These are phyloP conservation scores for Myiotriccus ornatus DNA, from an alignment of 2,797 vertebrate genomes.

Conservation along the genomic window DNA sequence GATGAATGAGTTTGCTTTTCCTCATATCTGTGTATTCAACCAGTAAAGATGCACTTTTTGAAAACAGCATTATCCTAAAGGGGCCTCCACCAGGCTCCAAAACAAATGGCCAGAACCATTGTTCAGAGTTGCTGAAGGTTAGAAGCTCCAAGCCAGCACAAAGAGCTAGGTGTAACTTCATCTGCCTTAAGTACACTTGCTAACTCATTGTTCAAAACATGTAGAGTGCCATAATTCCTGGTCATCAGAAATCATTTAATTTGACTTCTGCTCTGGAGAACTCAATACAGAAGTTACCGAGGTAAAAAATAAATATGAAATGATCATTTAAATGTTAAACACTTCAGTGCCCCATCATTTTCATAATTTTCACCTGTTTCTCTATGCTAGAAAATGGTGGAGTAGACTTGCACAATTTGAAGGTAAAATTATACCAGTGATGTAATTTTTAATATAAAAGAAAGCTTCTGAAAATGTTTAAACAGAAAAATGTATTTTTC, in stretches of 20 bases:
- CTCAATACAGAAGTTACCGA: background rate
- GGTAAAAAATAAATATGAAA: background rate
- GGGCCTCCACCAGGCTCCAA: background rate
- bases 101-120: background rate
- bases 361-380: background rate
- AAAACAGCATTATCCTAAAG: background rate
- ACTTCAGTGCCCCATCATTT: background rate
- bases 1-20: background rate
- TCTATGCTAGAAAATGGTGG: background rate
- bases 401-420: background rate
- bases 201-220: background rate
- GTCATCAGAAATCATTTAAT: background rate
- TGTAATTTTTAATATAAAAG: background rate
- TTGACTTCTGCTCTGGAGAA: background rate
- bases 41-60: background rate
- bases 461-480: background rate
- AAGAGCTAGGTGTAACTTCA: background rate
- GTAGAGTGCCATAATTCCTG: background rate
- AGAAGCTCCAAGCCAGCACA: background rate
- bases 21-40: background rate
- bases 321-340: background rate
- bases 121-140: background rate
- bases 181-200: background rate
- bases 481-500: background rate
- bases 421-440: background rate